phyloP scores from a whole-genome alignment of 1,140 invertebrate genomes.

The Oedothorax gibbosus region DNA sequence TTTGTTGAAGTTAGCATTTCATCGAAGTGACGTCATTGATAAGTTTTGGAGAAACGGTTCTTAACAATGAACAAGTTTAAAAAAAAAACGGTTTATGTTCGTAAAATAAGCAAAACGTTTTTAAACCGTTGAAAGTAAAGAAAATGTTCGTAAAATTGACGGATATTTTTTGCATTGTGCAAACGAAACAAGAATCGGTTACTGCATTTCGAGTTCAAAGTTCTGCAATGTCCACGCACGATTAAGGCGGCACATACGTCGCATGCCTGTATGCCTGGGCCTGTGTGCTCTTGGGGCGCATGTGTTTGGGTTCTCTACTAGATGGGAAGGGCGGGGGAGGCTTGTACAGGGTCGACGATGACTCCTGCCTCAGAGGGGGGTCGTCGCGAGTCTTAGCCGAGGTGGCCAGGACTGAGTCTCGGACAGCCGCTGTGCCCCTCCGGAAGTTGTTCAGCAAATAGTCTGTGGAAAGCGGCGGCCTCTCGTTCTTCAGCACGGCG shows the following conservation, averaged over 20 bases:
- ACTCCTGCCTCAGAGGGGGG: constrained; percentile 31
- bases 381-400: constrained; percentile 37
- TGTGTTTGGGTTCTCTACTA: constrained; percentile 43
- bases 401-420: constrained; percentile 42
- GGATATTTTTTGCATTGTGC: no score
- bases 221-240: background rate
- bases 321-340: constrained; percentile 56
- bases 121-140: no score
- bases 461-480: constrained; percentile 83
- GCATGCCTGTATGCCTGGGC: constrained; percentile 56
- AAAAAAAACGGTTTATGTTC: no score
- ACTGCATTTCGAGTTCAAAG: no score
- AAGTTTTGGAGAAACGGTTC: no score
- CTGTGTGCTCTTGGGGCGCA: constrained; percentile 51
- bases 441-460: constrained; percentile 42
- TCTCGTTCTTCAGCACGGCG: constrained; percentile 91
- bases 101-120: no score
- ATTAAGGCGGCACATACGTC: constrained; percentile 60
- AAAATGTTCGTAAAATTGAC: no score
- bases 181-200: no score
- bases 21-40: no score
- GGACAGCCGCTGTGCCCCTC: constrained; percentile 36
- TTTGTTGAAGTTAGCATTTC: no score
- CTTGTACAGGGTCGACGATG: constrained; percentile 45
- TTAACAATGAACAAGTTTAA: no score